Evolutionary conservation across 2,113 vertebrate genomes (phyloP).

Genomic region (Thomomys bottae): DNA sequence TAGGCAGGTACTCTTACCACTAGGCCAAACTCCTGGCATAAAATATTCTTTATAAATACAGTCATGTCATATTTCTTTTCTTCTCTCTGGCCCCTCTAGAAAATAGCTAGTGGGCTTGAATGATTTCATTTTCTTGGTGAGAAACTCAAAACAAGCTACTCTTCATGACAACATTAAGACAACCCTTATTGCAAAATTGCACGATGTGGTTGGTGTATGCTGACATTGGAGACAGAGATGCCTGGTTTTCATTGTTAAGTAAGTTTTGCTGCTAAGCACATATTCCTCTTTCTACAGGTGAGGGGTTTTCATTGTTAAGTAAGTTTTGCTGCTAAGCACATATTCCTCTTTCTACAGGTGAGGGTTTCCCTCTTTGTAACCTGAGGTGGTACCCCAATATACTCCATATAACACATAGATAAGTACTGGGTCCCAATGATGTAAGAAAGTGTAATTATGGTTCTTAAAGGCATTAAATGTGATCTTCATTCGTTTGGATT

Average conservation of each 20-base stretch:
- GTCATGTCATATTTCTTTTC: not conserved
- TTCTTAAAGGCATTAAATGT: not conserved
- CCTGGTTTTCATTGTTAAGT: not conserved
- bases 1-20: too few relatives aligned
- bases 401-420: not conserved
- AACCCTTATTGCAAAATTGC: not conserved
- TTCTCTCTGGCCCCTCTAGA: not conserved
- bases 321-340: not conserved
- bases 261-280: not conserved
- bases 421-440: not conserved
- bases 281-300: not conserved
- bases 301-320: not conserved
- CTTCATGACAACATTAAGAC: not conserved
- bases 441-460: not conserved
- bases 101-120: not conserved
- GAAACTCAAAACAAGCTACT: not conserved
- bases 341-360: not conserved
- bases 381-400: not conserved
- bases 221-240: not conserved
- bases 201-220: not conserved
- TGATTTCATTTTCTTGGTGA: not conserved
- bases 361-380: not conserved
- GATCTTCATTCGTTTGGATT: not conserved
- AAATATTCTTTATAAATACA: slow-evolving; percentile 22
- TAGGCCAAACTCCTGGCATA: too few relatives aligned